Base-by-base conservation (phyloP, 2,113 vertebrate genomes). In the Mesembrinibis cayennensis region DNA sequence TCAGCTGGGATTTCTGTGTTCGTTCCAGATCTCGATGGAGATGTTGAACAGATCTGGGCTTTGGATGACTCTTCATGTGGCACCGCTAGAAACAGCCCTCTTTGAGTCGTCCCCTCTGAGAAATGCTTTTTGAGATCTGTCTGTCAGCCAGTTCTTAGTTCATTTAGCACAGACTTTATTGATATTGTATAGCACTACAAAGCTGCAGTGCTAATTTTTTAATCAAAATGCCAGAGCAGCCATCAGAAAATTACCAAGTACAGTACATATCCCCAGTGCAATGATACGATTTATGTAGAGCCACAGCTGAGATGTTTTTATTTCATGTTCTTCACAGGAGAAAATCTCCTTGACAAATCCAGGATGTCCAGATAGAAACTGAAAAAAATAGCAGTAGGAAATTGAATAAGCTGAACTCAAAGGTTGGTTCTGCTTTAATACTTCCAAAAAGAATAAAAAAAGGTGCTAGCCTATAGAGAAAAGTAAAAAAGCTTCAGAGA, bases 321-420 rank as follows among this genome's bases (percentile, higher is more conserved):
- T 96, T 95, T 96, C 93, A 58, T 93, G 70, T 87, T 96, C 92
- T 95, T 95, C 90, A 82, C 79, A 77, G 67, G 85, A 95, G 95
- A 94, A 96, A 96, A 91, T 96, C 91, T 97, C 92, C 93, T 93
- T 96, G 95, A 83, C 74, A 94, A 92, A 92, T 96, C 84, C 87
- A 86, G 78, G 74, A 88, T 95, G 90, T 82, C 74, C 78, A 92
- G 93, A 90, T 58, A 90, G 82, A 91, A 88, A 61, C 58, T 56
- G 13, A 47, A 78, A 88, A 71, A 69, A 82, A 15, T 8, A 87
- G 52, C 47, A 42, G 38, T 38, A 56, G 74, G 61, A 82, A 82
- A 85, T 50, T 49, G 71, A 87, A 82, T 92, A 58, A 93, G 70
- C 58, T 93, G 81, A 90, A 81, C 65, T 87, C 61, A 87, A 73